Evolutionary conservation across 2,113 vertebrate species (phyloP).

Genomic region (Coregonus clupeaformis): DNA sequence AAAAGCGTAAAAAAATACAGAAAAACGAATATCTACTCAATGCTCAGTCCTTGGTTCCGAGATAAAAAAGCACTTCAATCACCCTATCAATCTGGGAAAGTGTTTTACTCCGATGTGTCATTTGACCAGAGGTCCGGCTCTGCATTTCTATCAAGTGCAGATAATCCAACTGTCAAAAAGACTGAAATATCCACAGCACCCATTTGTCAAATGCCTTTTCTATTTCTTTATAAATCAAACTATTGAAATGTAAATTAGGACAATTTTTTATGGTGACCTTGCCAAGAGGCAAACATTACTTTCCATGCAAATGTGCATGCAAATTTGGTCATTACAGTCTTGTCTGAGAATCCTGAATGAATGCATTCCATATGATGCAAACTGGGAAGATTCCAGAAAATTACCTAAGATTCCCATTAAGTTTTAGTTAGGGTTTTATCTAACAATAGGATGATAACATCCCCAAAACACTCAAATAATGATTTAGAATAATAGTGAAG

Average conservation of each 20-base stretch:
- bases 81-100: constrained; percentile 1
- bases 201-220: background rate
- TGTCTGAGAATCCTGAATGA: no score
- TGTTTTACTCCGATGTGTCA: background rate
- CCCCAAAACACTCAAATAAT: no score
- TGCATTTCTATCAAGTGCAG: background rate
- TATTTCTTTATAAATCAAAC: background rate
- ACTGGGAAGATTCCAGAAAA: no score
- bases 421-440: no score
- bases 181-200: background rate
- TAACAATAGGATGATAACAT: no score
- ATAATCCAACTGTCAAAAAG: background rate
- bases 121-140: background rate
- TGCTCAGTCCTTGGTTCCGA: background rate
- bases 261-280: background rate
- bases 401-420: no score
- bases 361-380: no score
- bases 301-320: background rate
- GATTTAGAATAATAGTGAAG: no score
- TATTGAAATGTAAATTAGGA: background rate
- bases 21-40: background rate
- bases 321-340: background rate
- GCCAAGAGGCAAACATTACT: background rate
- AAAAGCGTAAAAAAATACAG: background rate
- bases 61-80: background rate